Conservation (phyloP, 2,797 vertebrate species). For the Miichthys miiuy region DNA sequence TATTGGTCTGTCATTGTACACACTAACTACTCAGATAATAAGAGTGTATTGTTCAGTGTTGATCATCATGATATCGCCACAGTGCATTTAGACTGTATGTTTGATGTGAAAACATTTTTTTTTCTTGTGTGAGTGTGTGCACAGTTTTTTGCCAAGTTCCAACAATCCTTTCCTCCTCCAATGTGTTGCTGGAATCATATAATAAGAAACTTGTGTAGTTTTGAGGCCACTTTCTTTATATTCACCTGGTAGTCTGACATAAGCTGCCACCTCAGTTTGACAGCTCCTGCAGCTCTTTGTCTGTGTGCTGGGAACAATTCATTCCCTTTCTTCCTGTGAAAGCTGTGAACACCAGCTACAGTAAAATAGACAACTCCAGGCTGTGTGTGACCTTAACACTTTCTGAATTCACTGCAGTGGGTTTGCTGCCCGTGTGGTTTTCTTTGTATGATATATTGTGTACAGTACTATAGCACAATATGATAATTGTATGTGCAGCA, state of each 20-base stretch:
- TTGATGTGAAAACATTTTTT: not conserved
- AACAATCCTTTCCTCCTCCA: constrained; percentile 15
- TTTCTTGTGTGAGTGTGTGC: not conserved
- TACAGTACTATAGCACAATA: constrained; percentile 64
- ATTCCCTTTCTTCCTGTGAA: constrained; percentile 74
- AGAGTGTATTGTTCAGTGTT: not conserved
- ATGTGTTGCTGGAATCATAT: constrained; percentile 12
- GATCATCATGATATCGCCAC: constrained; percentile 1
- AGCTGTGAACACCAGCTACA: constrained; percentile 69
- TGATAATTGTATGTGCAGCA: constrained; percentile 58
- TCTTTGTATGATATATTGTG: constrained; percentile 73
- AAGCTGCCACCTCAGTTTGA: constrained; percentile 83
- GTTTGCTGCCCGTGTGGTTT: constrained; percentile 67
- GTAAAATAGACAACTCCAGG: constrained; percentile 74
- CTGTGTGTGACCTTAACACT: constrained; percentile 82
- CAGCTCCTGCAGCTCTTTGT: constrained; percentile 76
- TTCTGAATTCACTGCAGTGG: constrained; percentile 75
- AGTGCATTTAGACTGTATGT: not conserved
- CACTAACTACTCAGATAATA: not conserved
- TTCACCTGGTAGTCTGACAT: constrained; percentile 78
- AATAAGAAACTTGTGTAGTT: constrained; percentile 38
- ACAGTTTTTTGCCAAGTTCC: not conserved
- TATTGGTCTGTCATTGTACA: constrained; percentile 40
- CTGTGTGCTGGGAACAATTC: constrained; percentile 78
- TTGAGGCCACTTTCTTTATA: constrained; percentile 57